Base-by-base conservation (phyloP, 2,113 vertebrate genomes). In the Myotis brandtii region DNA sequence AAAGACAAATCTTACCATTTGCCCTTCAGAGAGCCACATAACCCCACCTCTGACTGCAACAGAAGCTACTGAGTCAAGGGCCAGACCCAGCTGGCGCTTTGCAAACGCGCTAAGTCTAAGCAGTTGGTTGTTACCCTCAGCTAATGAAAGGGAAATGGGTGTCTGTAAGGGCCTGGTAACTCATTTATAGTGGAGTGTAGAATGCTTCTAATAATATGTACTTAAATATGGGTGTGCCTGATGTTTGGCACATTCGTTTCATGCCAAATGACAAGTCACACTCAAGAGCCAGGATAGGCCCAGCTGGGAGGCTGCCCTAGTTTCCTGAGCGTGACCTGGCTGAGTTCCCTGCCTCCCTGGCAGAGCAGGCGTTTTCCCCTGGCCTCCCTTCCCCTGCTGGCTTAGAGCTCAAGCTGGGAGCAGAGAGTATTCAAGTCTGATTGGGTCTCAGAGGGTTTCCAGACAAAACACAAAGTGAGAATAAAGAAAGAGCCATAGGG, bases 151-250 rank as follows among this genome's bases (percentile, higher is more conserved):
- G 72, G 52, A 66, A 37, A 43, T 34, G 11, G 13, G 9, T 27
- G 23, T n/a, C 27, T 77, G 18, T 72, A 43, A 59, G 88, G 86
- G 81, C 50, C 62, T 14, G 11, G 11, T 69, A 37, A 73, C 14
- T 25, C 16, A 1, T 82, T 56, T 80, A 80, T 2, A 48, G 62
- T 90, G 62, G 67, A 88, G 69, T 95, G 91, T 16, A 92, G 76
- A 89, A 66, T 9, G 6, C 67, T 95, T 75, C 73, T 83, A 83
- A 95, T 6, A 72, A 16, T 34, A 27, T 52, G 46, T 87, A 40
- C 73, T 97, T 92, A 95, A 90, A 73, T 48, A 54, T 50, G 88
- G 95, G 94, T 84, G 97, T 96, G 92, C 54, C 77, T 85, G 23
- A 82, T 69, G 62, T 32, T 32, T 50, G 18, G 88, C 79, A 94